Base-by-base conservation (phyloP, 2,113 vertebrate genomes). In the Pyxicephalus adspersus region DNA sequence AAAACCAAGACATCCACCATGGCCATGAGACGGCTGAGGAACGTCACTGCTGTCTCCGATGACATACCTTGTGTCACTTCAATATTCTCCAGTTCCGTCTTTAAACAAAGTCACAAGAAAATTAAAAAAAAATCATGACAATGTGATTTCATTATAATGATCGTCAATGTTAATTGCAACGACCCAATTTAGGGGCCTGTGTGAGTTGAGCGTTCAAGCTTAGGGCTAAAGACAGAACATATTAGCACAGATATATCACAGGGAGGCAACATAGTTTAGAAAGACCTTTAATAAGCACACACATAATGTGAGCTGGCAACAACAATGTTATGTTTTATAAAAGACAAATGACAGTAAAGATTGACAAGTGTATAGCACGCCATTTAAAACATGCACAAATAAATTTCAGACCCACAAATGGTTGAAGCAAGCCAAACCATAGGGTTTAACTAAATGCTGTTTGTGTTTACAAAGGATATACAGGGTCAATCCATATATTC, bases 31-130 rank as follows among this genome's bases (percentile, higher is more conserved):
- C 98, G 94, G 76, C 95, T 95, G 84, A 99, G 95, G 88, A 99
- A 98, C 55, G 96, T 96, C 82, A 97, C 92, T 55, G 98, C 97
- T 18, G 93, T 98, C 89, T 99, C 96, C 19, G 97, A 95, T 6
- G 97, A 97, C 98, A 99, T 98, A 85, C 98, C 98, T 92, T 99
- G 98, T 2, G 96, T 96, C 54, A 94, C 94, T 92, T 99, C 98
- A 45, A 98, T 94, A 87, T 93, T 96, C 87, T 99, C 97, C 91
- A 97, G 72, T 89, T 99, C 96, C 51, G 91, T 93, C 97, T 98
- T 77, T 87, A 90, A 81, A 89, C 79, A 87, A 91, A 90, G 85
- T 87, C 80, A 77, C 57, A 85, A 81, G 25, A 72, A 58, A 55
- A 20, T 29, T 63, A 23, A n/a, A 57, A 78, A 17, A 65, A 65